Conservation (phyloP, 2,113 vertebrate genomes). For the Gallinago media region DNA sequence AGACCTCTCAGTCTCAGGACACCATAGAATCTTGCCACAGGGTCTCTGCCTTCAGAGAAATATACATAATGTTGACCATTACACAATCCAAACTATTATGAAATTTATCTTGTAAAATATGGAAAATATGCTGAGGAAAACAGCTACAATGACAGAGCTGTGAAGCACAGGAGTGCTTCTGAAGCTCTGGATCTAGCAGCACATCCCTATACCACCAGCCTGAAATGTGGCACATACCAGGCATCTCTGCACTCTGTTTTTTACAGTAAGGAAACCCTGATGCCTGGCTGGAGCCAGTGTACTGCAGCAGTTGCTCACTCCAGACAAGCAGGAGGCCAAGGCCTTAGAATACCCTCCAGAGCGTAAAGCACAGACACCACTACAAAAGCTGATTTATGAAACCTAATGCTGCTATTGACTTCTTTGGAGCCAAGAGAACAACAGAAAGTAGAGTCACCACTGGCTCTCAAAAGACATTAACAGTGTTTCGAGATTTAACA, state of each 20-base stretch:
- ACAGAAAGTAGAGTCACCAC: neutral
- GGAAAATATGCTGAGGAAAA: neutral
- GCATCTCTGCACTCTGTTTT: neutral
- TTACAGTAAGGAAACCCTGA: neutral
- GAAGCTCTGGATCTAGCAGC: neutral
- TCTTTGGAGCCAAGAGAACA: neutral
- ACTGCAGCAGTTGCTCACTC: neutral
- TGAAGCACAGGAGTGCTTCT: neutral
- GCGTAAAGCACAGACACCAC: neutral
- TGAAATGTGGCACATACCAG: neutral
- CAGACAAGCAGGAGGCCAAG: neutral
- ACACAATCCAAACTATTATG: neutral
- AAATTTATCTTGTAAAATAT: neutral
- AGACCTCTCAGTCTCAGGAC: neutral
- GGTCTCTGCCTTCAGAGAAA: neutral
- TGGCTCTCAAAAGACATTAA: neutral
- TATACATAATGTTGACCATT: neutral
- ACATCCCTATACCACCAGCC: neutral
- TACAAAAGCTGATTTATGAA: neutral
- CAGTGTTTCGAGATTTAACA: neutral
- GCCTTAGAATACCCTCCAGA: neutral
- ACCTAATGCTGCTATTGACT: too few relatives aligned
- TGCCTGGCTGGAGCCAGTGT: neutral
- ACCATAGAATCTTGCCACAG: neutral
- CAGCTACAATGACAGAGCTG: neutral